Base-by-base conservation (phyloP, 2,113 vertebrate genomes). In the Nansenia antarctica region DNA sequence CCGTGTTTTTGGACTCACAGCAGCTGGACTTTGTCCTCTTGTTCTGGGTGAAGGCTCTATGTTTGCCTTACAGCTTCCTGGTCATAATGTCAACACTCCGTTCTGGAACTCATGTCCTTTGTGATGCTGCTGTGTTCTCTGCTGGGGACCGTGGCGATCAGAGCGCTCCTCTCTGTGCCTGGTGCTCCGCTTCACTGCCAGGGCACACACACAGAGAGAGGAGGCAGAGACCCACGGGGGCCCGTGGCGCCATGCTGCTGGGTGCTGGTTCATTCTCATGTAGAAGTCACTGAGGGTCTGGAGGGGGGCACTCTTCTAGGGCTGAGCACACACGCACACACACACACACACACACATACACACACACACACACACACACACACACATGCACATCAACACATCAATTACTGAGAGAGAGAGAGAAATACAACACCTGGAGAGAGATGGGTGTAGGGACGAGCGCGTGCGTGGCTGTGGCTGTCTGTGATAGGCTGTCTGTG, bases 231-330 rank as follows among this genome's bases (percentile, higher is more conserved):
- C 74, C 78, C 35, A 54, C 62, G 35, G 65, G 69, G 71, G 74
- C 45, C 69, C n/a, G n/a, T n/a, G n/a, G n/a, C 39, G 5, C 11
- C 18, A 42, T 18, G 11, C 39, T 42, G 39, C 39, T 54, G 65
- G 65, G 29, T 72, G 75, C 26, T 57, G 70, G 76, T 76, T 64
- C 12, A 5, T 73, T 81, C 69, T 75, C 79, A 80, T 82, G 77
- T 45, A 69, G 67, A 71, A 65, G 82, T 65, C 71, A 60, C 71
- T 78, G 78, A 73, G 77, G 8, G 22, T 29, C 69, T 83, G 77
- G 80, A 73, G 63, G 58, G 67, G 35, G 42, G 39, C 1, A 15
- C 14, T 47, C 42, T 47, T 18, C 3, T 47, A 12, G 15, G 12
- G 42, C 42, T 18, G 42, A 65, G 76, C n/a, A n/a, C n/a, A n/a